Evolutionary conservation across 2,888 invertebrate species (phyloP).

Genomic region (Campaea margaritaria): DNA sequence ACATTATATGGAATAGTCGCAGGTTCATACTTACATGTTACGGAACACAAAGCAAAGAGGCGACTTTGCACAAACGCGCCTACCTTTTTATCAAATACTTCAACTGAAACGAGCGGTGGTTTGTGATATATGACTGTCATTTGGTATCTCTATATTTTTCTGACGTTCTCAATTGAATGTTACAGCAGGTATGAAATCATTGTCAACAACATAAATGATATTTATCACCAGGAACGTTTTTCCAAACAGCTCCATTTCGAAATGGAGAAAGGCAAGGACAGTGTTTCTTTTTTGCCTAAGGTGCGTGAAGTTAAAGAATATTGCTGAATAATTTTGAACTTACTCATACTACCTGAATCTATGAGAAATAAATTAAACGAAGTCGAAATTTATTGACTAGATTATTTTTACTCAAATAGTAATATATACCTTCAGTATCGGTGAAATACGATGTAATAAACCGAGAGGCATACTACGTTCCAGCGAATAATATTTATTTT

Average conservation of each 20-base stretch:
- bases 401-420: slow-evolving; percentile 13
- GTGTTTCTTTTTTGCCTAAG: too few species aligned
- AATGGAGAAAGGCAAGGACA: too few species aligned
- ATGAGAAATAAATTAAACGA: not conserved
- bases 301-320: too few species aligned
- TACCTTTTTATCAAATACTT: slow-evolving; percentile 34
- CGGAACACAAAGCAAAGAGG: slow-evolving; percentile 30
- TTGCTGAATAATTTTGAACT: too few species aligned
- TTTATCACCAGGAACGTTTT: not conserved
- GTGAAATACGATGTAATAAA: slow-evolving; percentile 33
- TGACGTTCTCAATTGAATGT: slow-evolving; percentile 46
- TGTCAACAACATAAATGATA: not conserved
- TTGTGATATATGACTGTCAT: slow-evolving; percentile 48
- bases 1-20: slow-evolving; percentile 1
- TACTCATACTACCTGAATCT: too few species aligned
- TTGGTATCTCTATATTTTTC: slow-evolving; percentile 48
- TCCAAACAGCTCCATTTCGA: not conserved
- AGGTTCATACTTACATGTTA: slow-evolving; percentile 1
- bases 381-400: not conserved
- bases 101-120: slow-evolving; percentile 33
- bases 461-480: slow-evolving; percentile 24
- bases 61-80: slow-evolving; percentile 43
- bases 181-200: not conserved
- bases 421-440: slow-evolving; percentile 10
- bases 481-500: slow-evolving; percentile 29